Evolutionary conservation across 2,113 vertebrate species (phyloP).

Genomic region (Amphiprion percula): DNA sequence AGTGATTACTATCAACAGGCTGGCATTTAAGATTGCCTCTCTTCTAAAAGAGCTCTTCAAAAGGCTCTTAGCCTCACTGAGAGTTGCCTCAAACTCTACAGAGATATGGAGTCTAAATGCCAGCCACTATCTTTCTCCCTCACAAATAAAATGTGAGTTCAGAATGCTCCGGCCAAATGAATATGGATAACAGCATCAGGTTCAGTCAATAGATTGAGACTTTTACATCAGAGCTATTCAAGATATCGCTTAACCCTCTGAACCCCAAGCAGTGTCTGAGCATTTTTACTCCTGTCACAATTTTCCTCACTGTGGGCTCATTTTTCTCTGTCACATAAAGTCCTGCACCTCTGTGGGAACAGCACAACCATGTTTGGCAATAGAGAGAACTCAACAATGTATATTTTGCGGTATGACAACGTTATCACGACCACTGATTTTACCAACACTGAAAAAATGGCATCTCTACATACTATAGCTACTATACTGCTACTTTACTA

Average conservation of each 20-base stretch:
- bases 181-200: slow-evolving; percentile 41
- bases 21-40: slow-evolving; percentile 59
- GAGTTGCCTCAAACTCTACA: slow-evolving; percentile 36
- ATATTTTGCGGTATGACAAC: too few relatives aligned
- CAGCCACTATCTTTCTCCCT: slow-evolving; percentile 45
- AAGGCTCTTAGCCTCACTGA: slow-evolving; percentile 45
- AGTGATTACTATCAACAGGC: slow-evolving; percentile 43
- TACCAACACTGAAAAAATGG: too few relatives aligned
- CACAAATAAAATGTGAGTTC: slow-evolving; percentile 46
- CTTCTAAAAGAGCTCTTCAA: slow-evolving; percentile 34
- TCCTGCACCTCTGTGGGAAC: too few relatives aligned
- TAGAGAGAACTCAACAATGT: too few relatives aligned
- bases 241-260: not conserved
- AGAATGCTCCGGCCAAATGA: slow-evolving; percentile 38
- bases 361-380: too few relatives aligned
- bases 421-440: too few relatives aligned
- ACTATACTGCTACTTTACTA: too few relatives aligned
- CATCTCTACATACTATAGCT: too few relatives aligned
- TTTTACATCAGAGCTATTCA: not conserved
- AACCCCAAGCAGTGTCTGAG: too few relatives aligned
- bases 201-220: not conserved
- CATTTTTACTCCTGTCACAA: too few relatives aligned
- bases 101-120: slow-evolving; percentile 54
- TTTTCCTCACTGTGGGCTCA: too few relatives aligned
- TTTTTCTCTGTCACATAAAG: too few relatives aligned